Conservation (phyloP, 2,113 vertebrate genomes). For the Myotis davidii region DNA sequence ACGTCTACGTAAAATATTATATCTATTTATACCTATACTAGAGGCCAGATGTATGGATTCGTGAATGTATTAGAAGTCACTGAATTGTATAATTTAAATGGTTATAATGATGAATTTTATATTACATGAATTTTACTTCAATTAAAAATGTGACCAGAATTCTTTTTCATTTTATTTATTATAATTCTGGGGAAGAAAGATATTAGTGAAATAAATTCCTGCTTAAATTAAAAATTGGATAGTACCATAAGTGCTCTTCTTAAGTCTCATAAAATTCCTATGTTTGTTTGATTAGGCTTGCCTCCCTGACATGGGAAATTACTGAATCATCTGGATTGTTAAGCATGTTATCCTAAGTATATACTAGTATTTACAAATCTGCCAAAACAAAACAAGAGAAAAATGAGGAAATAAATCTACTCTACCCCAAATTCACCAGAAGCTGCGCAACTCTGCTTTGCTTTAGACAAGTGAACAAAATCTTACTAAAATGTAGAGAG, state of each 20-base stretch:
- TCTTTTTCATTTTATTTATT: constrained; percentile 52
- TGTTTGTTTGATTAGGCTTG: constrained; percentile 1
- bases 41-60: no score
- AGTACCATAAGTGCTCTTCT: not conserved
- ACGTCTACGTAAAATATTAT: not conserved
- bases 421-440: not conserved
- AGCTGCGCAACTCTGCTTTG: not conserved
- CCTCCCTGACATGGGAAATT: not conserved
- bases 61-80: no score
- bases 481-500: not conserved
- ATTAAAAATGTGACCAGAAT: not conserved
- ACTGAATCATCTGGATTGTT: not conserved
- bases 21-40: not conserved
- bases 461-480: constrained; percentile 35
- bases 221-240: constrained; percentile 15
- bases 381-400: not conserved
- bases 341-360: not conserved
- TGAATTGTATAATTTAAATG: not conserved
- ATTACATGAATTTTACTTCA: constrained; percentile 4
- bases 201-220: constrained; percentile 37
- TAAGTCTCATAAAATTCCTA: not conserved
- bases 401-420: constrained; percentile 39
- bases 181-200: not conserved
- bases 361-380: constrained; percentile 29
- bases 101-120: not conserved